Conservation (phyloP, 2,113 vertebrate genomes). For the Anhinga anhinga region DNA sequence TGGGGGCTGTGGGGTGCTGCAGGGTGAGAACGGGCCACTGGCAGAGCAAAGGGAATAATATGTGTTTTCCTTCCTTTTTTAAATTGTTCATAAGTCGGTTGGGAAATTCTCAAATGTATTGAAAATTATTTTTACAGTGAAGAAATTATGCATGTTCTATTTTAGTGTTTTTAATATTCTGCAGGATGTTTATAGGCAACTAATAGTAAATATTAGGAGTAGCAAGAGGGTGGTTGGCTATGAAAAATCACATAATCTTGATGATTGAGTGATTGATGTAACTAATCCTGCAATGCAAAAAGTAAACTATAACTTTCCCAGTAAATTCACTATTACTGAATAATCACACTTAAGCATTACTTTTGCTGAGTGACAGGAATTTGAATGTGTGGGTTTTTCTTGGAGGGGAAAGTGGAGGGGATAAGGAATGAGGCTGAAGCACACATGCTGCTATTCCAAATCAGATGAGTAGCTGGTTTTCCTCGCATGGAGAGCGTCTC, state of each 20-base stretch:
- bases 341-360: background rate
- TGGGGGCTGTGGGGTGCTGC: background rate
- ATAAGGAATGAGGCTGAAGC: background rate
- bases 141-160: background rate
- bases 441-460: background rate
- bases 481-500: background rate
- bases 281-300: background rate
- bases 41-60: background rate
- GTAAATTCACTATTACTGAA: background rate
- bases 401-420: background rate
- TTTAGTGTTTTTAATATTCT: constrained; percentile 26
- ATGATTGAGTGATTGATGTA: background rate
- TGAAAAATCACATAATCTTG: constrained; percentile 7
- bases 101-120: background rate
- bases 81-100: background rate
- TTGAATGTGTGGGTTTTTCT: background rate
- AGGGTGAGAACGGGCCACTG: background rate
- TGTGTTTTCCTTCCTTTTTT: background rate
- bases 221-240: background rate
- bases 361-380: background rate
- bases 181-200: constrained; percentile 27
- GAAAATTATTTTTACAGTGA: background rate
- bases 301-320: background rate
- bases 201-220: constrained; percentile 29
- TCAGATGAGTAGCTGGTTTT: background rate